These are phyloP conservation scores for Microctonus hyperodae DNA, from an alignment of 2,888 invertebrate genomes.

Conservation along the genomic window DNA sequence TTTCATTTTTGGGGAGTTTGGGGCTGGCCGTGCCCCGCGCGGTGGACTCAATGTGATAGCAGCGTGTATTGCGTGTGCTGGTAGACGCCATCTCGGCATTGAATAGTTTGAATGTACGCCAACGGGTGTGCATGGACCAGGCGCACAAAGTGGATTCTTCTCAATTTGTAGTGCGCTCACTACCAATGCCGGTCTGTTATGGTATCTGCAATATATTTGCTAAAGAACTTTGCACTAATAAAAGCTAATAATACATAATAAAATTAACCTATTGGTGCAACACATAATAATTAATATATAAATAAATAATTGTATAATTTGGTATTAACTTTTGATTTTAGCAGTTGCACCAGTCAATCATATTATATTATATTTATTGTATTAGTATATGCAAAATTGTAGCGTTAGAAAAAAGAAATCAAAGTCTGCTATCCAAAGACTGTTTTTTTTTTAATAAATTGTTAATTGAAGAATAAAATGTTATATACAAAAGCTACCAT, in stretches of 20 bases:
- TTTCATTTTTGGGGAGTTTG: constrained; percentile 91
- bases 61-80: constrained; percentile 69
- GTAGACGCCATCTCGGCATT: constrained; percentile 66
- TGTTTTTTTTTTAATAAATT: constrained; percentile 17
- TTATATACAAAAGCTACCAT: neutral
- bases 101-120: constrained; percentile 60
- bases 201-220: constrained; percentile 73
- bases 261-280: neutral
- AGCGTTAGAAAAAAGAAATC: neutral
- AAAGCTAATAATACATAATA: neutral
- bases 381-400: neutral
- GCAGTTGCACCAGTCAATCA: neutral
- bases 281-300: neutral
- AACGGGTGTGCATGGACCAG: constrained; percentile 73
- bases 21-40: constrained; percentile 65
- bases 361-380: neutral
- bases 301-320: neutral
- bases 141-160: constrained; percentile 87
- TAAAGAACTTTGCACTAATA: constrained; percentile 47
- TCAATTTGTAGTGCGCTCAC: constrained; percentile 93
- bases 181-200: constrained; percentile 90
- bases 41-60: constrained; percentile 73
- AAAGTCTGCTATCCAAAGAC: neutral
- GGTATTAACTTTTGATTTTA: neutral
- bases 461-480: neutral